Conservation (phyloP, 2,888 invertebrate species). For the Eupithecia subumbrata region DNA sequence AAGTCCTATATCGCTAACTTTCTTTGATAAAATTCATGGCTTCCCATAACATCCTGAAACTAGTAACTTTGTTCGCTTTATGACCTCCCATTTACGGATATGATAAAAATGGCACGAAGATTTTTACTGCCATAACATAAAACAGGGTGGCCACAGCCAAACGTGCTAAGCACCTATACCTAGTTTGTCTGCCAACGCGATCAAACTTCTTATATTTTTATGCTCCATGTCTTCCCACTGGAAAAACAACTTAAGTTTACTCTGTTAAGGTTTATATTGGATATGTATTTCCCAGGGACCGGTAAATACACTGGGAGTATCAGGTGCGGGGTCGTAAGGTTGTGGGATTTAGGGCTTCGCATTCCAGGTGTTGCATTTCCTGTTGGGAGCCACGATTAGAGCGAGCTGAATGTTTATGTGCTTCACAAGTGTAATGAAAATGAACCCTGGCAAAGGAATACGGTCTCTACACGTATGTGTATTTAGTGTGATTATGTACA, state of each 20-base stretch:
- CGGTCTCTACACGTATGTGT: neutral
- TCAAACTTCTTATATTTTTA: conserved; percentile 39
- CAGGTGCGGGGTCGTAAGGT: conserved; percentile 58
- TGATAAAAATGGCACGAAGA: conserved; percentile 37
- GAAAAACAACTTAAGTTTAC: conserved; percentile 29
- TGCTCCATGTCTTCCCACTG: neutral
- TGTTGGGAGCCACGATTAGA: conserved; percentile 51
- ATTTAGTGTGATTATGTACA: neutral
- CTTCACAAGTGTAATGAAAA: conserved; percentile 1
- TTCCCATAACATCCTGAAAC: conserved; percentile 21
- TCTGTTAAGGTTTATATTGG: conserved; percentile 30
- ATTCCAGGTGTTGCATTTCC: conserved; percentile 59
- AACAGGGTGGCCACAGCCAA: conserved; percentile 34
- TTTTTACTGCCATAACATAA: conserved; percentile 41
- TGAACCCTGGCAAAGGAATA: neutral
- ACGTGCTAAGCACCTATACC: conserved; percentile 41
- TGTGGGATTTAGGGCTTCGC: conserved; percentile 60
- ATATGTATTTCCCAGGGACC: conserved; percentile 31
- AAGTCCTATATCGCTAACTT: conserved; percentile 1
- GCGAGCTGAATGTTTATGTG: conserved; percentile 5
- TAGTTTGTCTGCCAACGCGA: conserved; percentile 41
- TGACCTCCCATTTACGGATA: conserved; percentile 31
- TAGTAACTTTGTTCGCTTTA: conserved; percentile 35
- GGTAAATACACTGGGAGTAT: conserved; percentile 53
- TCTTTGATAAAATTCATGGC: conserved; percentile 29